Base-by-base conservation (phyloP, 2,888 invertebrate genomes). In the Cosmia trapezina region DNA sequence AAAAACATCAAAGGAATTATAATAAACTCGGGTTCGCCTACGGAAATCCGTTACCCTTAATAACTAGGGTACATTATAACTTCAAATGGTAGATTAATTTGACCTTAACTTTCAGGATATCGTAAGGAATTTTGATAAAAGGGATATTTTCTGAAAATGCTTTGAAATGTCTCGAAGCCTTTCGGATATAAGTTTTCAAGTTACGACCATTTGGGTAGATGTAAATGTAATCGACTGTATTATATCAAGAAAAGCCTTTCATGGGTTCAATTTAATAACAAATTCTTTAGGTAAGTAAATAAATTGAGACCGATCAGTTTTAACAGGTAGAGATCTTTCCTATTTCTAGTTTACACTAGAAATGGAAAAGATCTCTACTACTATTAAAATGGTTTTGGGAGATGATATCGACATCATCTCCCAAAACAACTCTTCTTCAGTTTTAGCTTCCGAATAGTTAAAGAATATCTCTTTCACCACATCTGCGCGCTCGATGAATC, bases 391-490 rank as follows among this genome's bases (percentile, higher is more conserved):
- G n/a, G n/a, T n/a, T n/a, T n/a, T n/a, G n/a, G n/a, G n/a, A n/a
- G n/a, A 98, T 98, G 94, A 99, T 99, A 94, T 99, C 99, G 47
- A 99, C 99, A 96, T 99, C 99, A 93, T 99, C 99, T 53, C 99
- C 99, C 75, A 99, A 97, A 88, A 97, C 86, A 99, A 96, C 88
- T 98, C 98, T 85, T 98, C 98, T 93, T 98, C 98, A 88, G 97
- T 97, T 95, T 99, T 98, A 80, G 98, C 98, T 96, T 99, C 99
- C 76, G 99, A 98, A 94, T 99, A 99, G 96, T 99, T 99, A 96
- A 99, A 99, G 96, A 99, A 99, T 89, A 99, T 99, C 95, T 99
- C 99, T 93, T 99, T 99, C 53, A 99, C 99, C 77, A 99, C 98
- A 96, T 99, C 99, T 43, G 99, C 99, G 73, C 99, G 97, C 94